Base-by-base conservation (phyloP, 1,140 invertebrate genomes). In the Heliothis virescens region DNA sequence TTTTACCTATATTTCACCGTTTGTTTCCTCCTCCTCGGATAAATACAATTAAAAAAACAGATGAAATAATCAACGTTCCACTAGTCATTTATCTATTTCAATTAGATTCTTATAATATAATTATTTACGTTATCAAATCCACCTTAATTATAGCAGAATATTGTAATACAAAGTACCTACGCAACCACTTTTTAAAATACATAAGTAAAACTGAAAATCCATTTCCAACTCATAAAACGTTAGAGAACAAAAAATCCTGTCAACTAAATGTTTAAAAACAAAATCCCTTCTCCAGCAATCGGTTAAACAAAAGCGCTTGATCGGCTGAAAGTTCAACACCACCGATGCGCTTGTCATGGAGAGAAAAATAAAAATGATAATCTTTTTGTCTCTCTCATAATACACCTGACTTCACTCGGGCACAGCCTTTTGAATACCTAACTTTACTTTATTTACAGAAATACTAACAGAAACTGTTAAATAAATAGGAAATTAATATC, bases 331-430 rank as follows among this genome's bases (percentile, higher is more conserved):
- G 16, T 2, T 7, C 63, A 50, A 67, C 13, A n/a, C 63, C 63
- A 50, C 12, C 16, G 55, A 74, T 60, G 55, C 53, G 53, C 72
- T 74, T 74, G 72, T 60, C 72, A 74, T 34, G 21, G 11, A 47
- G 55, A 74, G 16, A 48, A 74, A 60, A 59, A 60, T 16, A 57
- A 74, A 60, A 72, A 52, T 29, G 2, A 53, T 73, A 59, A n/a
- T 41, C 55, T 60, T 59, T 60, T 74, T 74, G 50, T 47, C 16
- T 48, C 55, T 59, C 48, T 48, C 13, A 7, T 34, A 74, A 26
- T 60, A 74, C 55, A 74, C 55, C 72, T 74, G 72, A 74, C 72
- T 60, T 52, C 5, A 53, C 34, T 41, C 15, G 26, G 12, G 16
- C 57, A 26, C 13, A 26, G 26, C 16, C 55, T 21, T 57, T 12